Base-by-base conservation (phyloP, 2,888 invertebrate genomes). In the Hyles lineata region DNA sequence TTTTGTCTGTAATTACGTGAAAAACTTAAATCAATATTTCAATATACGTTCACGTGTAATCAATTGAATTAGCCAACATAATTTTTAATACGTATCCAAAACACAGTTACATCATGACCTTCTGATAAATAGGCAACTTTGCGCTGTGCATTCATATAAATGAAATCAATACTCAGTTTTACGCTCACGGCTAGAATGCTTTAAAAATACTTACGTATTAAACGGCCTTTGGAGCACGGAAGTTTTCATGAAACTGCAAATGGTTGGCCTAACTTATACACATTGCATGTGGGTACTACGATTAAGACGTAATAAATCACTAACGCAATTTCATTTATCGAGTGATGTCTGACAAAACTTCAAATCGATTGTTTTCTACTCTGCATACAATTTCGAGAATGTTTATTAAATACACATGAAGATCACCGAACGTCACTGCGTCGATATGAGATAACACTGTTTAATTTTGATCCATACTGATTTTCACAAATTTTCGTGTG, bases 401-500 rank as follows among this genome's bases (percentile, higher is more conserved):
- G 8, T 70, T 62, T 80, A 78, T 75, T 73, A 74, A 77, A 73
- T 75, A 69, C 75, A 79, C 75, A 84, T 84, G 76, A 91, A 90
- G 88, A 91, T 83, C 86, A 88, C 86, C 83, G 89, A 90, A 88
- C 87, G 85, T 87, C 90, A 91, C 88, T 81, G 82, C 82, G 84
- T 82, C 79, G 76, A 81, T 81, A 85, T 84, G 82, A 85, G 88
- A 86, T 87, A 84, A 89, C 93, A 93, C 93, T 90, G 83, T 87
- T 89, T 87, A 94, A 94, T 94, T 94, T 94, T 90, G 93, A 92
- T 88, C 88, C 91, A 90, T 89, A 86, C 80, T 89, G 87, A 90
- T 88, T 89, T 90, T 81, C 85, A 87, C 85, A 80, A 82, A 89
- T 89, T 89, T 90, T 86, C 83, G 87, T 90, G 89, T 87, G 85